Conservation (phyloP, 2,888 invertebrate genomes). For the Tholera decimalis region DNA sequence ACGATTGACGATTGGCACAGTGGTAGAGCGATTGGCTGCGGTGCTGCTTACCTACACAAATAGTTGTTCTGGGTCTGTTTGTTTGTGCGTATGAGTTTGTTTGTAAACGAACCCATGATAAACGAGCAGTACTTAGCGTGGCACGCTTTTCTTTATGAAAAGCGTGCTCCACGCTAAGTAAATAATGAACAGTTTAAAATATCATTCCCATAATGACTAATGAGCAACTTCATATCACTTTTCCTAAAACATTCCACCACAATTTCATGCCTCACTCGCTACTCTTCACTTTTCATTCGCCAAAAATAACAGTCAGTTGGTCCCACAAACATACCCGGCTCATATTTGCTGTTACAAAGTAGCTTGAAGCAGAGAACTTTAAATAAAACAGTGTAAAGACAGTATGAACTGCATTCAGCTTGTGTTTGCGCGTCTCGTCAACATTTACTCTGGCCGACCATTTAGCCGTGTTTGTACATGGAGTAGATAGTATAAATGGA, state of each 20-base stretch:
- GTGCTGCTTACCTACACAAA: too few relatives aligned
- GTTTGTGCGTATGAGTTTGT: too few relatives aligned
- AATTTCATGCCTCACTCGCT: background rate
- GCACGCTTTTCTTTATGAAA: too few relatives aligned
- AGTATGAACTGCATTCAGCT: constrained; percentile 57
- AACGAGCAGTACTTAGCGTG: too few relatives aligned
- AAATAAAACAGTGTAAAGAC: constrained; percentile 65
- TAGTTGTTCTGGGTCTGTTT: too few relatives aligned
- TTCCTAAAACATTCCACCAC: background rate
- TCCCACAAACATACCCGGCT: constrained; percentile 50
- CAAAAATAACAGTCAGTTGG: constrained; percentile 33
- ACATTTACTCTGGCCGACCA: constrained; percentile 60
- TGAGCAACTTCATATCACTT: background rate
- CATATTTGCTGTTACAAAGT: constrained; percentile 63
- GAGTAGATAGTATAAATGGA: constrained; percentile 40
- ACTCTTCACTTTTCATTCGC: too few relatives aligned
- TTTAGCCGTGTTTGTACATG: constrained; percentile 58
- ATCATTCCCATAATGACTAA: background rate
- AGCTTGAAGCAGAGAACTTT: constrained; percentile 53
- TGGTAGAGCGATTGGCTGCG: too few relatives aligned
- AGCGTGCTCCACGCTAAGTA: too few relatives aligned
- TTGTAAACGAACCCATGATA: too few relatives aligned
- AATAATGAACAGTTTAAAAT: too few relatives aligned
- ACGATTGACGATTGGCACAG: too few relatives aligned
- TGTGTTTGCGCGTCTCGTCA: constrained; percentile 59